Evolutionary conservation across 2,888 invertebrate species (phyloP).

Genomic region (Tetragnatha montana): DNA sequence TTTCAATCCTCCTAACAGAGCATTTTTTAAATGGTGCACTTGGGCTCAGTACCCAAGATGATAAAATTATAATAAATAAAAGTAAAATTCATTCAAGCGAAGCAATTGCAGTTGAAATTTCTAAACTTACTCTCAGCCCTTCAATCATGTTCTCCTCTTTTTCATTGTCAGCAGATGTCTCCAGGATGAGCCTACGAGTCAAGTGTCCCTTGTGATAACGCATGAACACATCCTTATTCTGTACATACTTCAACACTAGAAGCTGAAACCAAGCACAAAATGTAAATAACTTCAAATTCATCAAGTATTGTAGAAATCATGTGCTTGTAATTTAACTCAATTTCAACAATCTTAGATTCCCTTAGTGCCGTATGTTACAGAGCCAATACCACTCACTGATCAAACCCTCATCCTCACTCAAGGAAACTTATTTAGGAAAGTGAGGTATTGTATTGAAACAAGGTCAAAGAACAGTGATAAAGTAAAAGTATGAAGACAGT

Average conservation of each 20-base stretch:
- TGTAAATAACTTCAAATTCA: not conserved
- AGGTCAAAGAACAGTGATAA: too few species aligned
- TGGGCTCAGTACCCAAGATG: not conserved
- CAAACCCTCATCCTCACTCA: too few species aligned
- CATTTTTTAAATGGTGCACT: too few species aligned
- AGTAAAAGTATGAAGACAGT: too few species aligned
- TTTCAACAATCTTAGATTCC: not conserved
- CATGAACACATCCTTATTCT: constrained; percentile 99
- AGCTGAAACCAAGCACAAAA: constrained; percentile 78
- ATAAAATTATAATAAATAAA: not conserved
- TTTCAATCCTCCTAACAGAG: too few species aligned
- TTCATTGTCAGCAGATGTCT: constrained; percentile 98
- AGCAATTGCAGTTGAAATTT: not conserved
- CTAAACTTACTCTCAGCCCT: constrained; percentile 82
- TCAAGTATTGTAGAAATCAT: too few species aligned
- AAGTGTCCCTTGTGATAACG: constrained; percentile 98
- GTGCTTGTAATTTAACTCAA: too few species aligned
- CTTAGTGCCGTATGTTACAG: too few species aligned
- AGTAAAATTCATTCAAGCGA: not conserved
- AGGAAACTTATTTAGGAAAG: too few species aligned
- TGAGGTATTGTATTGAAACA: too few species aligned
- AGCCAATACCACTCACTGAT: too few species aligned
- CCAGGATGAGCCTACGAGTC: constrained; percentile 94
- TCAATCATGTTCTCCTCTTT: constrained; percentile 99
- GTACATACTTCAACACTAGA: constrained; percentile 97